Percentiles rank a stretch among this genome's conserved stretches.
Evolutionary conservation across 2,797 vertebrate genomes (phyloP).

Genomic region (Intellagama lesueurii): DNA sequence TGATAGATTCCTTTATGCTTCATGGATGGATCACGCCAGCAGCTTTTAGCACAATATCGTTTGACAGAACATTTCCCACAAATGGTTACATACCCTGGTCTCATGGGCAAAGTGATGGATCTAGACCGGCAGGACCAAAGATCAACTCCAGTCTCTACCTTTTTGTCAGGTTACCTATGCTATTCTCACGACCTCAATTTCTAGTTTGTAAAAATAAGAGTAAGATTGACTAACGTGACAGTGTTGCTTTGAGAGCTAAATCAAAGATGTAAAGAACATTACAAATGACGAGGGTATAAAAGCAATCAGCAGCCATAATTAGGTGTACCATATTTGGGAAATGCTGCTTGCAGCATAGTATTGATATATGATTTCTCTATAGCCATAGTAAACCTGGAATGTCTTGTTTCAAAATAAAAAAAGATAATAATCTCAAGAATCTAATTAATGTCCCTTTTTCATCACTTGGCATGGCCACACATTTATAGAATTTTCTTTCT

Average conservation of each 20-base stretch:
- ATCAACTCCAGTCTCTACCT: not conserved
- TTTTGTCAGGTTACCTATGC: not conserved
- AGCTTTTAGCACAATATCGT: not conserved
- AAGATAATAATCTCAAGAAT: not conserved
- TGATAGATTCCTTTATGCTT: not conserved
- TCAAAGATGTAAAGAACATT: not conserved
- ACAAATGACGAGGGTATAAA: not conserved
- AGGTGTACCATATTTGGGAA: not conserved
- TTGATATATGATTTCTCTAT: not conserved
- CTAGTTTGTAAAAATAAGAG: not conserved
- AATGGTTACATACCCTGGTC: not conserved
- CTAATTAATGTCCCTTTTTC: not conserved
- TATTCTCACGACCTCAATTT: not conserved
- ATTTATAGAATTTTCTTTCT: not conserved
- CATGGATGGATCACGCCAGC: not conserved
- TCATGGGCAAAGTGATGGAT: not conserved
- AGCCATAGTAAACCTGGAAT: too few relatives aligned
- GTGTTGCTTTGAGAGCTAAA: not conserved
- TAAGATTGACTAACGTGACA: not conserved
- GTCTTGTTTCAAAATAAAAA: not conserved
- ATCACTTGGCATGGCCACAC: too few relatives aligned
- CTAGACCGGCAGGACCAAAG: not conserved
- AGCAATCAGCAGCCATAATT: not conserved
- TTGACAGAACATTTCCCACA: not conserved
- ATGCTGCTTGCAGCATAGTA: too few relatives aligned